A percentile compares a stretch with the other conserved stretches of the same genome.
phyloP scores from a whole-genome alignment of 1,140 invertebrate species.

The Papilio machaon region DNA sequence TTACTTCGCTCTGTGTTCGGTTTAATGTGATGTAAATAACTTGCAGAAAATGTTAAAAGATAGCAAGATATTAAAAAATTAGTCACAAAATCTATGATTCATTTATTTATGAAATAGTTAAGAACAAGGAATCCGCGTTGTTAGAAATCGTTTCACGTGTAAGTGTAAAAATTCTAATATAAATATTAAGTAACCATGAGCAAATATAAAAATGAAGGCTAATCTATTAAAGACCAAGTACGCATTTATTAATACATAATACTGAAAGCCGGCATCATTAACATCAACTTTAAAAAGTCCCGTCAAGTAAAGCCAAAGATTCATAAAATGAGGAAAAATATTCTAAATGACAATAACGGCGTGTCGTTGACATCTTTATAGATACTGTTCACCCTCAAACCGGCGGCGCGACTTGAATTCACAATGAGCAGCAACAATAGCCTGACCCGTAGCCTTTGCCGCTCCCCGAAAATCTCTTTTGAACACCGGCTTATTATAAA shows the following conservation, averaged over 20 bases:
- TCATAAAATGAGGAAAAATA: constrained; percentile 25
- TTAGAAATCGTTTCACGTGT: no score
- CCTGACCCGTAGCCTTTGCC: constrained; percentile 24
- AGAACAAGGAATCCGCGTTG: no score
- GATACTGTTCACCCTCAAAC: constrained; percentile 40
- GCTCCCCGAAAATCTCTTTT: constrained; percentile 33
- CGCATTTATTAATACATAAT: neutral
- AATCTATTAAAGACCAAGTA: neutral
- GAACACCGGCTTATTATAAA: constrained; percentile 39
- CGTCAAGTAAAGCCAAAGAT: constrained; percentile 22
- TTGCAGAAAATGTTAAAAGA: neutral
- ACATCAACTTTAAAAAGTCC: constrained; percentile 9
- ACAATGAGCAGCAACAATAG: constrained; percentile 38
- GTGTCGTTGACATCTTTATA: constrained; percentile 42
- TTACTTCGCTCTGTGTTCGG: neutral
- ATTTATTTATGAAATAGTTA: neutral
- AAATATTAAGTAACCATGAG: neutral
- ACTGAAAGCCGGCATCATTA: neutral
- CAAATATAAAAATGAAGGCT: neutral
- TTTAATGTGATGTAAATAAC: constrained; percentile 18
- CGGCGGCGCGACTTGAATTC: constrained; percentile 30
- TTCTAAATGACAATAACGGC: constrained; percentile 36
- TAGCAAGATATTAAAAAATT: neutral
- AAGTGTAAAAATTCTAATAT: no score
- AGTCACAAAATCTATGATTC: neutral